Conservation (phyloP, 35 echinoderm and acorn worm genomes). For the Hemicentrotus pulcherrimus region DNA sequence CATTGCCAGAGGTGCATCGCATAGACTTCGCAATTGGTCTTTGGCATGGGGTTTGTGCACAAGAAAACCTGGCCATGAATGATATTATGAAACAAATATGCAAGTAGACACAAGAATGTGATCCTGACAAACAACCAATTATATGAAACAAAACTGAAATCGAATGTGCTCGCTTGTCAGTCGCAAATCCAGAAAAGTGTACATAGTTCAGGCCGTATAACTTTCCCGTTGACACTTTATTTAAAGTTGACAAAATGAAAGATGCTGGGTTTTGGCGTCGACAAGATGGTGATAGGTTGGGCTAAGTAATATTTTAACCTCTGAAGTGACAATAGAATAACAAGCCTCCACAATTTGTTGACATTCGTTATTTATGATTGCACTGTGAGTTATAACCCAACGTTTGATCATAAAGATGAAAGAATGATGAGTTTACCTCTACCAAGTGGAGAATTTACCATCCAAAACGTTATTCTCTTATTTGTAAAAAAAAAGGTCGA, state of each 20-base stretch:
- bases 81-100: constrained; percentile 10
- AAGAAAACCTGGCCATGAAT: neutral
- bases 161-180: neutral
- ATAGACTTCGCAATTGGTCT: neutral
- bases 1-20: neutral
- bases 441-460: too few species aligned
- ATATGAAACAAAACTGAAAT: constrained; percentile 22
- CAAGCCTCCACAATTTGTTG: neutral
- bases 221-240: constrained; percentile 9
- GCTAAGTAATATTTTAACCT: constrained; percentile 19
- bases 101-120: neutral
- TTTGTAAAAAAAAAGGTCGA: too few species aligned
- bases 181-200: neutral
- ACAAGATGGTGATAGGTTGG: constrained; percentile 10
- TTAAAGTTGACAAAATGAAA: neutral
- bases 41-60: neutral
- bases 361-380: neutral
- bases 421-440: too few species aligned
- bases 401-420: neutral
- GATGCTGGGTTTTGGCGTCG: neutral
- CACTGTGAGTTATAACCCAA: neutral
- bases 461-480: too few species aligned
- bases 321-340: neutral
- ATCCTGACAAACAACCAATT: neutral
- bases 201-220: neutral